Evolutionary conservation across 2,888 invertebrate genomes (phyloP).

Genomic region (Physocephala rufipes): DNA sequence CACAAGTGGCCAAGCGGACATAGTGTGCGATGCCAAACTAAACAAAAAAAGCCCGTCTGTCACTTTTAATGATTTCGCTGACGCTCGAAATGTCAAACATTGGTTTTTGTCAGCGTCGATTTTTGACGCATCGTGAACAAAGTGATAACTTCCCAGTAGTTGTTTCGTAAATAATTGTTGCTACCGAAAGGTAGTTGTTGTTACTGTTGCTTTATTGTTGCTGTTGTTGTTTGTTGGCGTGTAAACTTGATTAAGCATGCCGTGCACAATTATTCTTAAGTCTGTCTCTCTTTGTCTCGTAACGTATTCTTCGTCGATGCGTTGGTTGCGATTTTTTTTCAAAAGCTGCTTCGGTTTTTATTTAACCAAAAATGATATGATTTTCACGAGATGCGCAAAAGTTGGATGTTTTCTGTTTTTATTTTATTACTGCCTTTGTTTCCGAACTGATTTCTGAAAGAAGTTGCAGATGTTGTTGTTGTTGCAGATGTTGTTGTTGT

Average conservation of each 20-base stretch:
- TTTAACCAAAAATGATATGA: no score
- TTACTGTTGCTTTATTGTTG: slow-evolving; percentile 10
- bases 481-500: no score
- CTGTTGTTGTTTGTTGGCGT: slow-evolving; percentile 21
- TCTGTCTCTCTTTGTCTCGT: not conserved
- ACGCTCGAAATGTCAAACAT: slow-evolving; percentile 49
- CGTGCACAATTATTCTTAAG: slow-evolving; percentile 37
- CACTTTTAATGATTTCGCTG: slow-evolving; percentile 61
- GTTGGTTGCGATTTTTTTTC: slow-evolving; percentile 11
- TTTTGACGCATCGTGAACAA: slow-evolving; percentile 17
- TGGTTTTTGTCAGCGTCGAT: slow-evolving; percentile 6
- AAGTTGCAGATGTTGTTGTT: no score
- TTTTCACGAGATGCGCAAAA: no score
- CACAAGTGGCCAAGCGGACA: not conserved
- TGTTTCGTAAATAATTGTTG: not conserved
- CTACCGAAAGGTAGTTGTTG: not conserved
- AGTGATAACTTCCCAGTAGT: slow-evolving; percentile 22
- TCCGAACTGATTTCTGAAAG: no score
- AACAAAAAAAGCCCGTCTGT: slow-evolving; percentile 53
- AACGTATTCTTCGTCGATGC: slow-evolving; percentile 15
- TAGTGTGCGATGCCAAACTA: slow-evolving; percentile 37
- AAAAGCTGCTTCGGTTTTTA: no score
- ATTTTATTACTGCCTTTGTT: no score
- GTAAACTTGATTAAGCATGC: slow-evolving; percentile 41
- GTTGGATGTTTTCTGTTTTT: no score